Base-by-base conservation (phyloP, 2,888 invertebrate genomes). In the Lissocephala sabroskyi region DNA sequence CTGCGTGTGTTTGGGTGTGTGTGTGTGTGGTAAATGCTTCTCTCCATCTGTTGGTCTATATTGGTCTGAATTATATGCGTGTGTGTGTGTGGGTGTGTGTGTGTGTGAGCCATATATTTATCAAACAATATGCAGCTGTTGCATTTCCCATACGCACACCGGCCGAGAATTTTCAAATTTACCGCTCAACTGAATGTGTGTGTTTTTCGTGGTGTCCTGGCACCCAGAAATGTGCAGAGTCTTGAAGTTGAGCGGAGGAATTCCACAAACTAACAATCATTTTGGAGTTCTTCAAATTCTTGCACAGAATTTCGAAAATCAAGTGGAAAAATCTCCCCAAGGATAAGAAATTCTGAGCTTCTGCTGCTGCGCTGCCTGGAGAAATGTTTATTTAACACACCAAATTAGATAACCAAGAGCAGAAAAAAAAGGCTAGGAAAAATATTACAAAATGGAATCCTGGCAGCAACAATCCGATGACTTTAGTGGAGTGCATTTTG, bases 101-200 rank as follows among this genome's bases (percentile, higher is more conserved):
- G 23, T 43, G 32, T 36, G 39, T 47, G 35, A 19, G 40, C 49
- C 56, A 62, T 67, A 64, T 71, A 67, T 68, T 68, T 68, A 73
- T 68, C 71, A 67, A 64, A 64, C 67, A 64, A 52, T 43, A 52
- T 65, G 65, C 68, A 68, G 62, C 73, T 68, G 68, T 62, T 68
- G 68, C 68, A 67, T 53, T 73, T 73, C 73, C 65, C 73, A 71
- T 57, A 67, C 59, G 65, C 62, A 59, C 59, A 67, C 57, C n/a
- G n/a, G 52, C 51, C 56, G 59, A 62, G 56, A 61, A 63, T 61
- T 67, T 61, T 55, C 51, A n/a, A 64, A 59, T 59, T 56, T 56
- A 52, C 59, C 67, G 52, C 51, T 55, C 46, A 59, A 56, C 64
- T 55, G 54, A 71, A 67, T 55, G 54, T 43, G 39, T 23, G n/a